Evolutionary conservation across 2,797 vertebrate genomes (phyloP).

Genomic region (Cottoperca gobio): DNA sequence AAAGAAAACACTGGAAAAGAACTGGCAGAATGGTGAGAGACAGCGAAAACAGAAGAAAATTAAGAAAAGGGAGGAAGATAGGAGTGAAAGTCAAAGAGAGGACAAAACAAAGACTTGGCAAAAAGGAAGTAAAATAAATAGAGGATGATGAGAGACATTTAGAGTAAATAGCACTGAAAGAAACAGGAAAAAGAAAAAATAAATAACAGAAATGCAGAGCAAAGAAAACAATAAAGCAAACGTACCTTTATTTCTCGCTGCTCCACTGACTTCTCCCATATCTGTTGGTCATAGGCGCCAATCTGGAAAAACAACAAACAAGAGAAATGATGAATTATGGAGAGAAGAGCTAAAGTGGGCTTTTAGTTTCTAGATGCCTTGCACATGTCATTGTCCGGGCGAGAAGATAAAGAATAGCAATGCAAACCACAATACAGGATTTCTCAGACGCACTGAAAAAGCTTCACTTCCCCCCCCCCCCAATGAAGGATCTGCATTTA

Average conservation of each 20-base stretch:
- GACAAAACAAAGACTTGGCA: conserved; percentile 3
- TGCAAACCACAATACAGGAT: not conserved
- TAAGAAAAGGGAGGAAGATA: conserved; percentile 17
- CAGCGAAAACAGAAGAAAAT: conserved; percentile 17
- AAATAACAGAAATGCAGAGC: conserved; percentile 2
- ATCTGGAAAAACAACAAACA: conserved; percentile 84
- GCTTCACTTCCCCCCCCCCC: not conserved
- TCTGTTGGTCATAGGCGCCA: conserved; percentile 99
- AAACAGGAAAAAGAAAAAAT: conserved; percentile 8
- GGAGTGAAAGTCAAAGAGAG: conserved; percentile 11
- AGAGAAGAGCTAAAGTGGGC: not conserved
- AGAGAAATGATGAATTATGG: not conserved
- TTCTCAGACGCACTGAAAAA: not conserved
- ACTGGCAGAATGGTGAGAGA: conserved; percentile 36
- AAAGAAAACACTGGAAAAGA: conserved; percentile 65
- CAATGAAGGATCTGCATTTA: not conserved
- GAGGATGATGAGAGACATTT: not conserved
- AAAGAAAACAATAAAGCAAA: conserved; percentile 1
- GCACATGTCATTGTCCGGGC: not conserved
- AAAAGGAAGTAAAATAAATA: not conserved
- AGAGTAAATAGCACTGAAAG: conserved; percentile 1
- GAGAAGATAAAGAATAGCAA: not conserved
- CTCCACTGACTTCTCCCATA: conserved; percentile 99
- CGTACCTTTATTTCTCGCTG: conserved; percentile 99
- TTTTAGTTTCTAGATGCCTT: not conserved